Evolutionary conservation across 2,113 vertebrate species (phyloP), one percentile per base, ranked within the genome.

Genomic region (Pimephales promelas): DNA sequence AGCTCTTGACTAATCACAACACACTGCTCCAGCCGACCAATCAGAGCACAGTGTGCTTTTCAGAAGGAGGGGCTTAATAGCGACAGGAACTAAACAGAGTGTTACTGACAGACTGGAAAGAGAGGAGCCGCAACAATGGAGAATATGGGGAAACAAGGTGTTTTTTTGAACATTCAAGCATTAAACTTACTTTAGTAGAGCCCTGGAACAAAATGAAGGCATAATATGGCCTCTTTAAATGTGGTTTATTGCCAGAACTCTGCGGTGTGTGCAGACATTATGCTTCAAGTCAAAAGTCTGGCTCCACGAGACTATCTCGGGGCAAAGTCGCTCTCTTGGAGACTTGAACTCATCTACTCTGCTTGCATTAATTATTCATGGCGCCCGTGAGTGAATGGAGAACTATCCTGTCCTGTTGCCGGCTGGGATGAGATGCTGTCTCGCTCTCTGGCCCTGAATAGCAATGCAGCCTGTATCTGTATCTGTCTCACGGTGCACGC

Each of bases 331-430:
- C 18, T 54, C 49, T 76, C 31, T 75, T 11, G 28, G 34, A 70
- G 66, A 40, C 20, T 36, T 88, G 85, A 90, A 88, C 87, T 90
- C 83, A 88, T 90, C 91, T 91, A 85, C 87, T 90, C 89, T 66
- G 64, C 73, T 68, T 0, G 5, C 81, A 85, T 93, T 85, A 89
- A 90, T 92, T 90, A 92, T 93, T 90, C 78, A 92, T 88, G 47
- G 81, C 5, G 26, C 84, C 83, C 57, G 66, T 86, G 86, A 90
- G 84, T 40, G 66, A 59, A 59, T 43, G 52, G 11, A 59, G 52
- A n/a, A n/a, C 34, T 20, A 22, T 40, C 13, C 34, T 18, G 20
- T 77, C 52, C 54, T 7, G 10, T 22, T 77, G 72, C 47, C 18
- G 72, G 72, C 72, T 75, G 47, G 26, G 45, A 70, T 64, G 70